Percentiles rank a stretch among this genome's conserved stretches.
Evolutionary conservation across 2,113 vertebrate genomes (phyloP).

Genomic region (Vimba vimba): DNA sequence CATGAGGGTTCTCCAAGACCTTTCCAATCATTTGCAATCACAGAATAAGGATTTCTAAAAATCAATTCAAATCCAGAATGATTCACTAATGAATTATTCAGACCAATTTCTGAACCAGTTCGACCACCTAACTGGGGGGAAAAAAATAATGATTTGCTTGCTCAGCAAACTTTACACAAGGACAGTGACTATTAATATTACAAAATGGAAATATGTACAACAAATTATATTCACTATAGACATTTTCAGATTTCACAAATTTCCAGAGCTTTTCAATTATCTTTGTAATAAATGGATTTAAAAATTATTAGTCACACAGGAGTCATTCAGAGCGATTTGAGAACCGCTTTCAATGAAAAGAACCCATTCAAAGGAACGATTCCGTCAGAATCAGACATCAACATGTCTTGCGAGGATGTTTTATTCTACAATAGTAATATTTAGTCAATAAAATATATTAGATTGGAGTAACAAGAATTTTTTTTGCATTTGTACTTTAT

Average conservation of each 20-base stretch:
- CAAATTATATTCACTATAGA: background rate
- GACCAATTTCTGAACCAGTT: background rate
- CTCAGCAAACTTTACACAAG: background rate
- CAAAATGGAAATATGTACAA: background rate
- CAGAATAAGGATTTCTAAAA: background rate
- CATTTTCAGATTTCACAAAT: background rate
- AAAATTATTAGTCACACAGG: background rate
- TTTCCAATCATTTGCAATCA: conserved; percentile 1
- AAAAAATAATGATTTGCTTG: background rate
- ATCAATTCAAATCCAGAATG: background rate
- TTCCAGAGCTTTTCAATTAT: background rate
- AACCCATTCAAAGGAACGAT: background rate
- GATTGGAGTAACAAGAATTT: background rate
- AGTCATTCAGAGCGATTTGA: background rate
- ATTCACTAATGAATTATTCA: background rate
- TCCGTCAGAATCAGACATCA: background rate
- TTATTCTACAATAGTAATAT: background rate
- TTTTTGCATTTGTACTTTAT: background rate
- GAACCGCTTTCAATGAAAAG: background rate
- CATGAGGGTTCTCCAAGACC: background rate
- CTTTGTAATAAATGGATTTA: background rate
- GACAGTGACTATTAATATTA: background rate
- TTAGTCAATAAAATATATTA: background rate
- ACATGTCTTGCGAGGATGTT: background rate
- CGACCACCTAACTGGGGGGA: background rate